These are phyloP conservation scores for Glaucidium brasilianum DNA, from an alignment of 2,113 vertebrate species.

Conservation along the genomic window DNA sequence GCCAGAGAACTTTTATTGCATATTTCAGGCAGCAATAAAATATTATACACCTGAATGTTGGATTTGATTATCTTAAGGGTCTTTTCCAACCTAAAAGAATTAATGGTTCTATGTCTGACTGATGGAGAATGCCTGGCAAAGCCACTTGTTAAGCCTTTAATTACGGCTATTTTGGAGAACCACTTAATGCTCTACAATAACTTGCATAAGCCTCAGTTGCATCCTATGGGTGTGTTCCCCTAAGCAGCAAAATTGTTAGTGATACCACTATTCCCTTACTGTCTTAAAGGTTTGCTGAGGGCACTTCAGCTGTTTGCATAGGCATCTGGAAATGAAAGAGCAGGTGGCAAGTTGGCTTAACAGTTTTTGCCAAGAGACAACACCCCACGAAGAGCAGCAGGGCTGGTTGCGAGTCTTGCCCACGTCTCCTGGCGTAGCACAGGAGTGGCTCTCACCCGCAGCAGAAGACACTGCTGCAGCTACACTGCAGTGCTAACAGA, in stretches of 20 bases:
- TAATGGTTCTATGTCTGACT: neutral
- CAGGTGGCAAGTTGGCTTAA: neutral
- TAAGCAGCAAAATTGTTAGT: neutral
- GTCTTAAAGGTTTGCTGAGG: neutral
- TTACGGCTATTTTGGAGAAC: neutral
- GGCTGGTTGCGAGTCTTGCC: neutral
- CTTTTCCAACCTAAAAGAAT: neutral
- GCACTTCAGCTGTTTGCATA: neutral
- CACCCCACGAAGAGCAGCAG: neutral
- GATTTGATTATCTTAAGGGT: neutral
- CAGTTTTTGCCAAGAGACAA: neutral
- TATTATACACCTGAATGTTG: neutral
- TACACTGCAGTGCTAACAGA: rapidly evolving
- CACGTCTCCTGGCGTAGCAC: rapidly evolving
- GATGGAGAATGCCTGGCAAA: neutral
- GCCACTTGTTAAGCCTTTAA: neutral
- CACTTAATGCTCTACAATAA: neutral
- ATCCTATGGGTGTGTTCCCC: neutral
- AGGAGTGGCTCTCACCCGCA: rapidly evolving
- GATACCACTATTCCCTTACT: neutral
- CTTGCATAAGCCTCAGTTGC: neutral
- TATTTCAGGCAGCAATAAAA: neutral
- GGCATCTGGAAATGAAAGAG: neutral
- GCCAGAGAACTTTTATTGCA: neutral
- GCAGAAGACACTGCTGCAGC: neutral